Conservation (phyloP, 2,797 vertebrate genomes). For the Leuciscus waleckii region DNA sequence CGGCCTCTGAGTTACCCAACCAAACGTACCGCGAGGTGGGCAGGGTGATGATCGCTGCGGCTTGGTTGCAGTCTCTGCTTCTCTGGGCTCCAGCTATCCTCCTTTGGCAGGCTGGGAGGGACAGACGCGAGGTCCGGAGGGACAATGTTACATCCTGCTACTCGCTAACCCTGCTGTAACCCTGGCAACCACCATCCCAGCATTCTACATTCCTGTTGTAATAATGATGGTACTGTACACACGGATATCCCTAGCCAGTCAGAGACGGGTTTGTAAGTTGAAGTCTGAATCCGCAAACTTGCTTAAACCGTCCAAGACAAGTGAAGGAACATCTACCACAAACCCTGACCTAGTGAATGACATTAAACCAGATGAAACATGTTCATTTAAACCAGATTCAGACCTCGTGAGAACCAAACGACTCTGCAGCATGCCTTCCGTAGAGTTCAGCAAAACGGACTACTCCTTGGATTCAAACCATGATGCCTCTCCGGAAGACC, state of each 20-base stretch:
- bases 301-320: slow-evolving; percentile 20
- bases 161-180: slow-evolving; percentile 87
- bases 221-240: slow-evolving; percentile 89
- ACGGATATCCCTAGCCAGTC: slow-evolving; percentile 86
- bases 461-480: slow-evolving; percentile 15
- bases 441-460: neutral
- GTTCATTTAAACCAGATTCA: neutral
- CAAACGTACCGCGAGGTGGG: slow-evolving; percentile 81
- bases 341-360: slow-evolving; percentile 45
- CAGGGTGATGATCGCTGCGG: slow-evolving; percentile 83
- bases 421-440: neutral
- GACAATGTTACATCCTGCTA: slow-evolving; percentile 87
- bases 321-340: neutral
- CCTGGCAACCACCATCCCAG: slow-evolving; percentile 85
- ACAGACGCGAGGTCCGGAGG: slow-evolving; percentile 79
- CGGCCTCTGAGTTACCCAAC: slow-evolving; percentile 88
- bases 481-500: neutral
- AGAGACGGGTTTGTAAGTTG: slow-evolving; percentile 72
- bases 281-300: slow-evolving; percentile 19
- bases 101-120: slow-evolving; percentile 84
- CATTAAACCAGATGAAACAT: neutral
- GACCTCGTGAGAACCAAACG: neutral
- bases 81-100: slow-evolving; percentile 92
- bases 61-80: slow-evolving; percentile 88
- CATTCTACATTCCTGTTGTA: slow-evolving; percentile 90